Evolutionary conservation across 2,888 invertebrate species (phyloP).

Genomic region (Yponomeuta plumbellus): DNA sequence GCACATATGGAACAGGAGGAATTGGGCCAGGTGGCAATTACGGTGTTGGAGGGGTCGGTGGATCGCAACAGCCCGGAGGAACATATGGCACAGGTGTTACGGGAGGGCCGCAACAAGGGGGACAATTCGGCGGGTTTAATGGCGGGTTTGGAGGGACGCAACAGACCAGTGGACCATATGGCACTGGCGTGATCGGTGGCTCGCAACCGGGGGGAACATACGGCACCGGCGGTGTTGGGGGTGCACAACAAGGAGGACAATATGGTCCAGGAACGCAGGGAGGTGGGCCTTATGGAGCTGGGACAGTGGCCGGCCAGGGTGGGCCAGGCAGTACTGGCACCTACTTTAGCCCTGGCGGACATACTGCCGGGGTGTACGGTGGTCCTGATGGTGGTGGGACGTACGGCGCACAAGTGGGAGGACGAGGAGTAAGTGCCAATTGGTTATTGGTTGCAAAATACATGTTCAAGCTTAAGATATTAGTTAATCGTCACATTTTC

Average conservation of each 20-base stretch:
- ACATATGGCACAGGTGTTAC: slow-evolving; percentile 11
- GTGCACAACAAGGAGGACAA: slow-evolving; percentile 13
- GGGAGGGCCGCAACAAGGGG: slow-evolving; percentile 10
- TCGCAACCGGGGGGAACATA: slow-evolving; percentile 14
- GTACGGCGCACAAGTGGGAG: neutral
- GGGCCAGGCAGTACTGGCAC: neutral
- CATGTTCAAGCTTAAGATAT: too few relatives aligned
- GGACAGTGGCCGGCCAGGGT: neutral
- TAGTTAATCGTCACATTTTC: neutral
- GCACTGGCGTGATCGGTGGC: too few relatives aligned
- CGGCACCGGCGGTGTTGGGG: slow-evolving; percentile 18
- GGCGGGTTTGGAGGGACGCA: slow-evolving; percentile 11
- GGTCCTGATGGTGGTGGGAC: neutral
- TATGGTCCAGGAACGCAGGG: neutral
- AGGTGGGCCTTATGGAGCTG: neutral
- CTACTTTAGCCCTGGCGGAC: neutral
- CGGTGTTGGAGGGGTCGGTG: slow-evolving; percentile 16
- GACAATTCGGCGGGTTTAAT: slow-evolving; percentile 17
- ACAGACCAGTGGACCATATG: slow-evolving; percentile 14
- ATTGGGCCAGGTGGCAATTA: slow-evolving; percentile 12
- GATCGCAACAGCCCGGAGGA: neutral
- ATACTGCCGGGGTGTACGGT: neutral
- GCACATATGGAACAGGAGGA: slow-evolving; percentile 15
- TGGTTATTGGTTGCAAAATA: neutral
- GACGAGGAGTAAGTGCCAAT: neutral